Conservation (phyloP, 2,113 vertebrate genomes). For the Crotalus horridus region DNA sequence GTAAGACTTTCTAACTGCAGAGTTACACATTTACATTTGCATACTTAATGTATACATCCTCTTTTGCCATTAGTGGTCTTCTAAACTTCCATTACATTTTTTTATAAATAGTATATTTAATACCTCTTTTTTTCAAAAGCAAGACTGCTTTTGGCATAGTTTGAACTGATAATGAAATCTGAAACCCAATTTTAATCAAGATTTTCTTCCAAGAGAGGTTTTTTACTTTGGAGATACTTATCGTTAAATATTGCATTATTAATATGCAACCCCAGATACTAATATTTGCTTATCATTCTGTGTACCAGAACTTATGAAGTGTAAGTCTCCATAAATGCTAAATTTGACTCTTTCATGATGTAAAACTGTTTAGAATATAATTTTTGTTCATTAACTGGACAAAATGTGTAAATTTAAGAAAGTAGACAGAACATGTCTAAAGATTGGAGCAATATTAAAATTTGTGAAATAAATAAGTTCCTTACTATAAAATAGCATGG, state of each 20-base stretch:
- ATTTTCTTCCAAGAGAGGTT: not conserved
- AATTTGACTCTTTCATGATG: not conserved
- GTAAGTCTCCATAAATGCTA: not conserved
- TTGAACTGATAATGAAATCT: not conserved
- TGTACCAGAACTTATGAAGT: not conserved
- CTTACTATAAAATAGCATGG: not conserved
- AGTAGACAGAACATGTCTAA: not conserved
- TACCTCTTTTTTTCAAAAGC: not conserved
- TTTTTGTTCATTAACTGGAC: not conserved
- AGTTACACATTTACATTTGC: not conserved
- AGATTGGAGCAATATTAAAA: not conserved
- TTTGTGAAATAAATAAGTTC: not conserved
- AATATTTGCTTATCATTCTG: conserved; percentile 37
- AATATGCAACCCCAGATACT: conserved; percentile 20
- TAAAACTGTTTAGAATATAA: not conserved
- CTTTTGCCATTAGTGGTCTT: not conserved
- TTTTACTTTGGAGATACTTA: too few relatives aligned
- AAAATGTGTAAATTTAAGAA: not conserved
- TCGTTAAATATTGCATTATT: conserved; percentile 1
- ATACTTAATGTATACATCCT: not conserved
- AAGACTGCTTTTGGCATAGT: not conserved
- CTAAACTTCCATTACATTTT: not conserved
- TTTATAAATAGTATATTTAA: not conserved
- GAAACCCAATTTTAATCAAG: not conserved
- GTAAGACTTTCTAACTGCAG: not conserved